Evolutionary conservation across 2,797 vertebrate species (phyloP).

Genomic region (Cygnus olor): DNA sequence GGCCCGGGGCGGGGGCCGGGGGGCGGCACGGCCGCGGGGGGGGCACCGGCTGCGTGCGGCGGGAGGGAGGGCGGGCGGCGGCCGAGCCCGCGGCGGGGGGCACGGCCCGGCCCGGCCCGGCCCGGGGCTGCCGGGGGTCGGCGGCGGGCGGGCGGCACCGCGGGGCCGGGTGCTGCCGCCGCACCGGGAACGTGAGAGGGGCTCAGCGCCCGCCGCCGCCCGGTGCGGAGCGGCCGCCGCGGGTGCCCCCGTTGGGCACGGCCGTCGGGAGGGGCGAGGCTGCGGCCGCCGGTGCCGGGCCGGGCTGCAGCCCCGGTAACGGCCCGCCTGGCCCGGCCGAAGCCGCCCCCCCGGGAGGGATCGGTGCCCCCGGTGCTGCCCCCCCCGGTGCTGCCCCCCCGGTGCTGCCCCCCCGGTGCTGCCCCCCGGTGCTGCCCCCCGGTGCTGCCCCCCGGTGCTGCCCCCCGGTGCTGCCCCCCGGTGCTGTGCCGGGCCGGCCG

Average conservation of each 20-base stretch:
- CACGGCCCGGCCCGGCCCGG: too few species aligned
- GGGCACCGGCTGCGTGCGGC: too few species aligned
- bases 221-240: too few species aligned
- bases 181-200: too few species aligned
- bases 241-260: background rate
- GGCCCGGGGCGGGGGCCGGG: background rate
- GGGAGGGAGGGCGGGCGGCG: too few species aligned
- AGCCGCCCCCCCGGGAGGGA: background rate
- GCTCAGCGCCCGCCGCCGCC: too few species aligned
- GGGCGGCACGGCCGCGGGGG: too few species aligned
- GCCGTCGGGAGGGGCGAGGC: background rate
- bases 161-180: background rate
- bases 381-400: too few species aligned
- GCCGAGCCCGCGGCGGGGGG: background rate
- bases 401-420: background rate
- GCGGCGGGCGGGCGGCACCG: background rate
- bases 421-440: too few species aligned
- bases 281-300: background rate
- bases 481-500: background rate
- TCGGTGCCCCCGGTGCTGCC: too few species aligned
- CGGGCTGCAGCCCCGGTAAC: background rate
- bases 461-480: background rate
- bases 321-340: background rate
- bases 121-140: background rate
- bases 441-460: background rate